Base-by-base conservation (phyloP, 2,797 vertebrate genomes). In the Merluccius polli region DNA sequence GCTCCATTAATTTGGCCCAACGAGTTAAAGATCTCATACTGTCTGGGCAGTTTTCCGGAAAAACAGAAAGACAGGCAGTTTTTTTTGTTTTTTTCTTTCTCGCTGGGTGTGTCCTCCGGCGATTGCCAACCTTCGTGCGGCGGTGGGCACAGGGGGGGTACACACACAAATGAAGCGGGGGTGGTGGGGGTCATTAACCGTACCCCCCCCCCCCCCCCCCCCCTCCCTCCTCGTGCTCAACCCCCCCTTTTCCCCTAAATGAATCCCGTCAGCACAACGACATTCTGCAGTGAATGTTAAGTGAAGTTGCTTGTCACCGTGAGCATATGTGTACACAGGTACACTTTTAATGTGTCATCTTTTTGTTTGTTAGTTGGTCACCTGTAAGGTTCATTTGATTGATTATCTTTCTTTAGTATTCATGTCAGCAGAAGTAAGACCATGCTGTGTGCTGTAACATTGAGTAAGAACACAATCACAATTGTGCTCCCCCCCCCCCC, bases 21-120 rank as follows among this genome's bases (percentile, higher is more conserved):
- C 24, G 85, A 91, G 86, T 89, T 89, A 89, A 91, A 91, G 81
- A 90, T 89, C 86, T 85, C n/a, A 73, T 83, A 84, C 72, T 72
- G 78, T 85, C 84, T 76, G 78, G 82, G 77, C 11, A 9, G 30
- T 13, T 70, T 2, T 32, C 74, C 2, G 75, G 63, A 80, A 79
- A 79, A 27, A 18, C 27, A 84, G 52, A 73, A 84, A 84, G 79
- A 75, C 89, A 90, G 89, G 83, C 83, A 59, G 65, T 90, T 87
- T 85, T 82, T 79, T 30, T 30, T 11, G 2, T 82, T 80, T 18
- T 11, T 13, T 13, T 18, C 6, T 65, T 27, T 30, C 35, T 85
- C 80, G 31, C 72, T 72, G 33, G 85, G 63, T 11, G 87, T 75
- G 83, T 83, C 81, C 83, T 24, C 67, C 73, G 81, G 84, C 80